Evolutionary conservation across 2,888 invertebrate genomes (phyloP).

Genomic region (Cyrtodaria siliqua): DNA sequence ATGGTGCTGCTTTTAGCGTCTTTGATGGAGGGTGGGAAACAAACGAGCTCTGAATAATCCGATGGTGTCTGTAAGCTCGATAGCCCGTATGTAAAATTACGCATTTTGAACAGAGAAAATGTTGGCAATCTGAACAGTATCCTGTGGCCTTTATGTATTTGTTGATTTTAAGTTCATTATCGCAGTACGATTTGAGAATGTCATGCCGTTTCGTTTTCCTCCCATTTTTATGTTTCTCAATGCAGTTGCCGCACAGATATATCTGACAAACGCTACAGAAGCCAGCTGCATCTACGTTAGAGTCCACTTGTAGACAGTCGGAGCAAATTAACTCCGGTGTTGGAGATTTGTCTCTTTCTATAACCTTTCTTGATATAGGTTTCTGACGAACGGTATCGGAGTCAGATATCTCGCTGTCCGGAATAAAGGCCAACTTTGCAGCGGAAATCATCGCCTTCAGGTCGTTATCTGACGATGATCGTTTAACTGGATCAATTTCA

Average conservation of each 20-base stretch:
- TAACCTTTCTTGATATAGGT: not conserved
- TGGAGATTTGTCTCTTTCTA: not conserved
- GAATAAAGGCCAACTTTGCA: constrained; percentile 31
- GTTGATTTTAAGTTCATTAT: constrained; percentile 35
- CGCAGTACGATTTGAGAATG: constrained; percentile 39
- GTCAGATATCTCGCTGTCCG: not conserved
- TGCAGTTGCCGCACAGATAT: constrained; percentile 44
- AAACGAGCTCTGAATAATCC: constrained; percentile 49
- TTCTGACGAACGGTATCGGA: not conserved
- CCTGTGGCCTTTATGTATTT: constrained; percentile 43
- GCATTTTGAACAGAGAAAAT: constrained; percentile 50
- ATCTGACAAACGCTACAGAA: constrained; percentile 43
- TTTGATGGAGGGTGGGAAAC: constrained; percentile 20
- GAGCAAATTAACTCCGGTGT: constrained; percentile 33
- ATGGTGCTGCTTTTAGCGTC: not conserved
- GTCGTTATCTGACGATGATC: constrained; percentile 32
- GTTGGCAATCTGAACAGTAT: constrained; percentile 40
- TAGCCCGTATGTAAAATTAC: constrained; percentile 32
- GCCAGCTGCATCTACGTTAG: constrained; percentile 37
- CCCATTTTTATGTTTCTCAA: constrained; percentile 18
- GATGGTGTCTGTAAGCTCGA: constrained; percentile 35
- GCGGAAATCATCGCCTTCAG: constrained; percentile 45
- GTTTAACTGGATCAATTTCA: not conserved
- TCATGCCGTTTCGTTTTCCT: constrained; percentile 29
- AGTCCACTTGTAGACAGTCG: constrained; percentile 34